Base-by-base conservation (phyloP, 2,888 invertebrate genomes). In the Microchrysa polita region DNA sequence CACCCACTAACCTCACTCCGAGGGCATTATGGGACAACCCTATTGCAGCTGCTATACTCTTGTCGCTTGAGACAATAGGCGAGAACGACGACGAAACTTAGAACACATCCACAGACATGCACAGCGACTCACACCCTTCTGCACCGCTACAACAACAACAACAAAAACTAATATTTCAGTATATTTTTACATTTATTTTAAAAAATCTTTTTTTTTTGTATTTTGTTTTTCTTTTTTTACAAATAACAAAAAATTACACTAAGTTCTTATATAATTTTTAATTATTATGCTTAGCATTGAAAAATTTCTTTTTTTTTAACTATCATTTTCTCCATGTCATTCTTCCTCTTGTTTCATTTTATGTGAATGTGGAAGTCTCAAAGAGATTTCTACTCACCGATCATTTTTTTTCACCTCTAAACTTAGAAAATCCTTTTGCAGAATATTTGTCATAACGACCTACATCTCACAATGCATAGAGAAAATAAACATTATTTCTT, bases 161-260 rank as follows among this genome's bases (percentile, higher is more conserved):
- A 34, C 27, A 34, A 34, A 34, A 7, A 7, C 2, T 34, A 2
- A 34, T 34, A 34, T 34, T 34, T 34, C 27, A 34, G 27, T 34
- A 34, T 34, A 22, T 16, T 55, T 57, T 69, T 55, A 16, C 48
- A 40, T 74, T 74, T 72, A 72, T 74, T 71, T 34, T 71, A 74
- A 74, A 74, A 74, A 74, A 60, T 59, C 12, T 12, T 48, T 42
- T 67, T 52, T 34, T 48, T 42, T 67, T 52, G 2, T 34, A 34
- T 34, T 34, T 34, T 34, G 27, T 34, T 34, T 34, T 34, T 7
- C 7, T 34, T 67, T 74, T 63, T 71, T 72, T 72, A 74, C 65
- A 72, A 65, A 72, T 72, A 74, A 74, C 74, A 74, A 74, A 74
- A 34, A 74, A 74, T 74, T 74, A 74, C 74, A 72, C 72, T 74